Evolutionary conservation across 2,113 vertebrate genomes (phyloP), one percentile per base, ranked within the genome.

Genomic region (Progne subis): DNA sequence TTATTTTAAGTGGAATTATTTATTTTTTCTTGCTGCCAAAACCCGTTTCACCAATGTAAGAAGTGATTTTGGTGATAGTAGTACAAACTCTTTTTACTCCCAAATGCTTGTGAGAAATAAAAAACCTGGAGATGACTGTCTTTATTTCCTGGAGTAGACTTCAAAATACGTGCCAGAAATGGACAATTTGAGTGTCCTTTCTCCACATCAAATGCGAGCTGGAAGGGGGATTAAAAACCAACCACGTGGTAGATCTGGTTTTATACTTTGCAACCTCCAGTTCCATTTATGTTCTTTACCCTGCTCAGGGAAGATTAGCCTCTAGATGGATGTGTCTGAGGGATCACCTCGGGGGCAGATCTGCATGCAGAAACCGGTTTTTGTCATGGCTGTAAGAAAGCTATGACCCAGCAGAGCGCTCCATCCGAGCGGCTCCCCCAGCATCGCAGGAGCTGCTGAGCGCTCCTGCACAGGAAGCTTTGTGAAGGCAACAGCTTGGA

Each of bases 191-290:
- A 97, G 93, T 96, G 92, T 93, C 95, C 88, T 94, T 91, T 94
- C 96, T 94, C 94, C 93, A 95, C 96, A 96, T 95, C 95, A 97
- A 96, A 97, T 97, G 95, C 56, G 65, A 97, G 94, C 97, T 97
- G 97, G 97, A 96, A 95, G 96, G 97, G 94, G 96, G 96, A 96
- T 98, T 98, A 98, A 98, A 98, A 98, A 96, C 96, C 97, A 98
- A 97, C 97, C 98, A 98, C 98, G 98, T 98, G 98, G 98, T 98
- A 98, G 98, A 96, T 97, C 97, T 97, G 96, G 97, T 97, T 97
- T 98, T 98, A 96, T 96, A 98, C 97, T 98, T 96, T 96, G 97
- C 97, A 97, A 98, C 97, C 96, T 98, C 96, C 96, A 97, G 96
- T 95, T 98, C 97, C 97, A 95, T 96, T 97, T 97, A 95, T 90